These are phyloP conservation scores for Sebastes minor DNA, from an alignment of 2,797 vertebrate genomes.

Conservation along the genomic window DNA sequence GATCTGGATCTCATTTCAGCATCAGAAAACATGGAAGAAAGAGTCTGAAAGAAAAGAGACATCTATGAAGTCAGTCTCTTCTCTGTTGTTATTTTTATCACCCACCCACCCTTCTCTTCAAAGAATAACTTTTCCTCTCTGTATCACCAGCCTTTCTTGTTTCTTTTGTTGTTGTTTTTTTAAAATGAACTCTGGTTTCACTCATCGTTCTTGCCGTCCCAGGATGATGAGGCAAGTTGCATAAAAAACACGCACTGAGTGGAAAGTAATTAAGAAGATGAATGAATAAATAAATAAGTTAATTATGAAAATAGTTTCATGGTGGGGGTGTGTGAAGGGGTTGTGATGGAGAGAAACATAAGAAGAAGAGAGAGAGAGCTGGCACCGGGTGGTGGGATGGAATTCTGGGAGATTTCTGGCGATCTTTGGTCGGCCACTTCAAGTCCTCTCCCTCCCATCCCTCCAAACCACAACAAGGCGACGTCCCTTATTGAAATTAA, in stretches of 20 bases:
- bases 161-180: constrained; percentile 34
- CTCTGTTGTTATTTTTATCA: constrained; percentile 77
- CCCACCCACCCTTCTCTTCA: constrained; percentile 57
- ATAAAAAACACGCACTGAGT: constrained; percentile 30
- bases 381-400: constrained; percentile 65
- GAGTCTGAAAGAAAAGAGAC: constrained; percentile 54
- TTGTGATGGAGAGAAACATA: constrained; percentile 31
- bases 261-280: constrained; percentile 67
- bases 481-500: constrained; percentile 83
- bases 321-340: constrained; percentile 33
- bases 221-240: constrained; percentile 47
- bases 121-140: constrained; percentile 66
- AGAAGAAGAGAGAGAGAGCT: constrained; percentile 56
- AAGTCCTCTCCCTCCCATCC: constrained; percentile 74
- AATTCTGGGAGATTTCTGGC: constrained; percentile 79
- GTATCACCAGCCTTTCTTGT: constrained; percentile 39
- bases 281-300: constrained; percentile 66
- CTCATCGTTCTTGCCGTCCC: constrained; percentile 1
- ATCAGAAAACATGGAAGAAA: constrained; percentile 69
- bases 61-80: constrained; percentile 71
- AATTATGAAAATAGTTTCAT: constrained; percentile 66
- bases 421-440: constrained; percentile 81
- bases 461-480: constrained; percentile 84
- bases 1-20: constrained; percentile 84
- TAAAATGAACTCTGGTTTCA: constrained; percentile 53